Conservation (phyloP, 2,888 invertebrate genomes). For the Alviniconcha strummeri region DNA sequence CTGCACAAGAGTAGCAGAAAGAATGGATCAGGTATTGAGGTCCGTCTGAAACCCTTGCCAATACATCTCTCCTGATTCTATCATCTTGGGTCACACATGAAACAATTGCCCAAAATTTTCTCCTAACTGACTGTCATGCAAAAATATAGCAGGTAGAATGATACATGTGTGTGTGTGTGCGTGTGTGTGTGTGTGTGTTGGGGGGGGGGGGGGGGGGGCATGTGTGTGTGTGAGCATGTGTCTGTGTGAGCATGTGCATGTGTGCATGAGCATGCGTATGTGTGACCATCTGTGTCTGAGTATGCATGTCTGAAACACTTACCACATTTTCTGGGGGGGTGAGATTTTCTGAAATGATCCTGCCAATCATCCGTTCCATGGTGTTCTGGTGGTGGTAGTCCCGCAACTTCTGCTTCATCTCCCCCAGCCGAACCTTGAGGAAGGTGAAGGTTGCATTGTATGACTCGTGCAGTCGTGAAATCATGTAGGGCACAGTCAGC, state of each 20-base stretch:
- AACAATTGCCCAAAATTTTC: too few species aligned
- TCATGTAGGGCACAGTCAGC: constrained; percentile 60
- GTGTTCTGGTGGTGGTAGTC: constrained; percentile 53
- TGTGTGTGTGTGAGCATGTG: too few species aligned
- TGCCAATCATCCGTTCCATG: constrained; percentile 60
- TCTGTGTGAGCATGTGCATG: too few species aligned
- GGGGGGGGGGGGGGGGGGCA: too few species aligned
- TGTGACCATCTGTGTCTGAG: too few species aligned
- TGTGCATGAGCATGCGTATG: too few species aligned
- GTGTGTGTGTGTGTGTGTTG: not conserved
- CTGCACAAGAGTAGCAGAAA: not conserved
- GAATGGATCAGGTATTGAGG: not conserved
- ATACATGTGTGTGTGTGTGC: not conserved
- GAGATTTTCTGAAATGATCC: constrained; percentile 51
- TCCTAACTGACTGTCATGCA: too few species aligned
- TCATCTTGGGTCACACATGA: too few species aligned
- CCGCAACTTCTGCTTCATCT: constrained; percentile 57
- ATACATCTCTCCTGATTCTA: too few species aligned
- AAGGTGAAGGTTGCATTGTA: constrained; percentile 63
- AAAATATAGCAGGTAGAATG: too few species aligned
- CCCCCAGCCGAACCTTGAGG: constrained; percentile 53
- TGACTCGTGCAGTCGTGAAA: constrained; percentile 63
- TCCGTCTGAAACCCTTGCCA: too few species aligned
- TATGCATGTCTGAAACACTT: too few species aligned
- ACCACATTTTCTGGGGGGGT: constrained; percentile 28